These are phyloP conservation scores for Antheraea yamamai DNA, from an alignment of 2,888 invertebrate genomes.

Conservation along the genomic window DNA sequence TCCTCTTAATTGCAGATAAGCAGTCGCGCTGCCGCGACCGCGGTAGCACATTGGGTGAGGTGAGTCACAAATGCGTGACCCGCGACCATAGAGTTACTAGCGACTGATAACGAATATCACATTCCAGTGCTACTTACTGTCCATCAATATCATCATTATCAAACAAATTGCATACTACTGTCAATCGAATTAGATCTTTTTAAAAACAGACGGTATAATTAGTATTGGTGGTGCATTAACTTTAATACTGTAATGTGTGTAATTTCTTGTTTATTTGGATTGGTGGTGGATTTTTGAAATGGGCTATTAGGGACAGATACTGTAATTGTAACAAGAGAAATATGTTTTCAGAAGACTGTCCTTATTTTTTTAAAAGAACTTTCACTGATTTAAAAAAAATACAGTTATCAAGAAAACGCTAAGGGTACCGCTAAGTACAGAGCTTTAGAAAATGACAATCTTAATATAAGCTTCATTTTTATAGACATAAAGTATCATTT, in stretches of 20 bases:
- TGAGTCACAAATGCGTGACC: conserved; percentile 12
- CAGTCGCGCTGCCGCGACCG: conserved; percentile 30
- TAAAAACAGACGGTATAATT: neutral
- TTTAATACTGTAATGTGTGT: neutral
- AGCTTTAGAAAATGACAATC: no score
- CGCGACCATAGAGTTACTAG: neutral
- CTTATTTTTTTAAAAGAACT: no score
- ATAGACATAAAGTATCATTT: no score
- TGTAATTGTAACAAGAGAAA: no score
- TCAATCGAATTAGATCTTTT: neutral
- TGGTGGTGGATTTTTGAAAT: no score
- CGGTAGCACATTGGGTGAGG: conserved; percentile 9
- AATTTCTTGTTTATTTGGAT: no score
- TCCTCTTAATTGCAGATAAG: conserved; percentile 37
- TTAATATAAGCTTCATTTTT: no score
- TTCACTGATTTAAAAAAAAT: no score
- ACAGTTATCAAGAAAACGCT: no score
- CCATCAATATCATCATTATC: neutral
- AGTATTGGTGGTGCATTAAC: neutral
- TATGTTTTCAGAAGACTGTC: no score
- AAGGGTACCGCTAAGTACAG: no score
- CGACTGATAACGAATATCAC: neutral
- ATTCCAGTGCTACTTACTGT: neutral
- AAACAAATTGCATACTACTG: neutral
- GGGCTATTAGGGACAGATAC: no score